These are phyloP conservation scores for Kuschelorhynchus macadamiae DNA, from an alignment of 2,888 invertebrate species.

Conservation along the genomic window DNA sequence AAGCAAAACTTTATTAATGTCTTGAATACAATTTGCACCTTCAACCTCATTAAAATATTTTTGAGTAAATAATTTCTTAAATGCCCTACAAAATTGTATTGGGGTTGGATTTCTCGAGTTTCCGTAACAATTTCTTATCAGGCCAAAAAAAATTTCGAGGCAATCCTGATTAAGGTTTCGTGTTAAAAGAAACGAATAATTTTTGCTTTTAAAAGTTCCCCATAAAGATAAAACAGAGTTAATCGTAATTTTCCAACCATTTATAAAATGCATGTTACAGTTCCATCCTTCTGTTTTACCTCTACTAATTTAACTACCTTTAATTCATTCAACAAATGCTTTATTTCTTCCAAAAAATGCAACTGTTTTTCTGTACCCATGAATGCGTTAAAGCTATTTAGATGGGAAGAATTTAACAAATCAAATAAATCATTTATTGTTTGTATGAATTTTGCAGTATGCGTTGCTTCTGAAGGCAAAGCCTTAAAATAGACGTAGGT, in stretches of 20 bases:
- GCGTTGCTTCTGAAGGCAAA: slow-evolving; percentile 24
- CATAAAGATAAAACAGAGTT: slow-evolving; percentile 29
- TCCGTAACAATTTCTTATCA: slow-evolving; percentile 40
- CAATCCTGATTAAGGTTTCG: slow-evolving; percentile 39
- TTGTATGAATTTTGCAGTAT: slow-evolving; percentile 29
- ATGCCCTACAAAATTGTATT: slow-evolving; percentile 45
- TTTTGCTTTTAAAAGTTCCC: slow-evolving; percentile 30
- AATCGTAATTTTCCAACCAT: slow-evolving; percentile 6
- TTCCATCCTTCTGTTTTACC: background rate
- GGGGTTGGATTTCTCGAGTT: slow-evolving; percentile 47
- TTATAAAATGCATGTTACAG: slow-evolving; percentile 3
- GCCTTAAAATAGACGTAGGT: slow-evolving; percentile 32
- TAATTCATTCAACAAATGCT: slow-evolving; percentile 25
- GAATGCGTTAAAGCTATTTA: slow-evolving; percentile 19
- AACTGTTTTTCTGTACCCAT: slow-evolving; percentile 26
- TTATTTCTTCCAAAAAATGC: slow-evolving; percentile 23
- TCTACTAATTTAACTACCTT: background rate
- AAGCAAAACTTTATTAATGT: slow-evolving; percentile 42
- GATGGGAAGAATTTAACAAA: slow-evolving; percentile 19
- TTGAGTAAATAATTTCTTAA: slow-evolving; percentile 49
- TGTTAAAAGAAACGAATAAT: slow-evolving; percentile 38
- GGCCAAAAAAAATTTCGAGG: slow-evolving; percentile 49
- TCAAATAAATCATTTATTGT: slow-evolving; percentile 34
- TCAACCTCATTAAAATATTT: slow-evolving; percentile 40
- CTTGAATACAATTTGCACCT: slow-evolving; percentile 44